Base-by-base conservation (phyloP, 92 coral and sea anemone genomes). In the Palythoa heliodiscus region DNA sequence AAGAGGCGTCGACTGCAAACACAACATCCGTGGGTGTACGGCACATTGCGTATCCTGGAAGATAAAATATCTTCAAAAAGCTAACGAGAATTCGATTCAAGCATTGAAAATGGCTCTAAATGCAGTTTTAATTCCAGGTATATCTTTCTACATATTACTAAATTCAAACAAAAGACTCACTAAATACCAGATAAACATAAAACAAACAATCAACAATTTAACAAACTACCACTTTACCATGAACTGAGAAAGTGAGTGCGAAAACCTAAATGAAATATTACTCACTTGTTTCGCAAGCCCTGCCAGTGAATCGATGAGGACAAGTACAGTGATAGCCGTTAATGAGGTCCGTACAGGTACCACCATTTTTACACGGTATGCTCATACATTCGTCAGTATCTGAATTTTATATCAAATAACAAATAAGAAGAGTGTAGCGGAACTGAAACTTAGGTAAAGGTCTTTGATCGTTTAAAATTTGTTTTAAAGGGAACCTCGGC, bases 1-100 rank as follows among this genome's bases (percentile, higher is more conserved):
- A 77, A 35, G 82, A 77, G 54, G 82, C 69, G 82, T 77, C 82
- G 20, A 77, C 82, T 29, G 52, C 70, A 77, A 77, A 77, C 20
- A 77, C 82, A 5, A 77, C 35, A 57, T 77, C 82, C 19, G 68
- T 77, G 8, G 82, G 82, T 3, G 68, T 77, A 66, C 55, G 13
- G 69, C 82, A 77, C 6, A 57, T 63, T 7, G 82, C 54, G 67
- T 77, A 77, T 25, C 82, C 82, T 77, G 82, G 5, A 37, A 24
- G 20, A 35, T 14, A n/a, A 24, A 55, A 29, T 2, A 48, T 25
- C 1, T 19, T 0, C 3, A 52, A 43, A 39, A 22, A 11, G 2
- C 48, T 43, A 8, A 43, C 50, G 5, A 5, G 9, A 43, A 43
- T 43, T 43, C 35, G 35, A 29, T 29, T 29, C 35, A 43, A 43